Evolutionary conservation across 1,140 invertebrate species (phyloP).

Genomic region (Nasonia giraulti): DNA sequence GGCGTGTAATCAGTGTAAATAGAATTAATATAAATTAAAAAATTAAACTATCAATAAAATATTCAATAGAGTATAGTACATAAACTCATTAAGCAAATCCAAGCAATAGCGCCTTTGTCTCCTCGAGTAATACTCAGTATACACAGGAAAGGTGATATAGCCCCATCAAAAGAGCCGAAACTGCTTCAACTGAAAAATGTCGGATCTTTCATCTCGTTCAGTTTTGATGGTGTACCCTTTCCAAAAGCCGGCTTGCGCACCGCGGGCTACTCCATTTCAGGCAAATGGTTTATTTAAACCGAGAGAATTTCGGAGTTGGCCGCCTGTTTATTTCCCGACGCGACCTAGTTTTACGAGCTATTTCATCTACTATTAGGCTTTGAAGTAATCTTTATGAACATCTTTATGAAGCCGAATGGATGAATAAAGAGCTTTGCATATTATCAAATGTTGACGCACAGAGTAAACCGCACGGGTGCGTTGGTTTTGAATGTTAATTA

Average conservation of each 20-base stretch:
- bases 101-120: too few relatives aligned
- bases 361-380: not conserved
- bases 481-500: too few relatives aligned
- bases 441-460: too few relatives aligned
- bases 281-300: conserved; percentile 22
- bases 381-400: conserved; percentile 19
- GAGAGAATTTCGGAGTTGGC: not conserved
- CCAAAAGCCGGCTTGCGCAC: not conserved
- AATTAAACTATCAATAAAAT: too few relatives aligned
- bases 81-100: too few relatives aligned
- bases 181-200: not conserved
- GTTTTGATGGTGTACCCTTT: not conserved
- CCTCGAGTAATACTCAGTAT: not conserved
- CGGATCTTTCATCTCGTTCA: not conserved
- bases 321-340: not conserved
- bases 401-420: not conserved
- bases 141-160: not conserved
- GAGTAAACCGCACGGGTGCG: too few relatives aligned
- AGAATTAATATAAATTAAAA: too few relatives aligned
- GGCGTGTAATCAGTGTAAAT: too few relatives aligned
- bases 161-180: not conserved
- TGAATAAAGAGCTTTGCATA: conserved; percentile 5
- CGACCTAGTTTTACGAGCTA: not conserved
- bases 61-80: too few relatives aligned
- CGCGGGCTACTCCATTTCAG: not conserved